Evolutionary conservation across 2,797 vertebrate genomes (phyloP).

Genomic region (Enteromius viviparus): DNA sequence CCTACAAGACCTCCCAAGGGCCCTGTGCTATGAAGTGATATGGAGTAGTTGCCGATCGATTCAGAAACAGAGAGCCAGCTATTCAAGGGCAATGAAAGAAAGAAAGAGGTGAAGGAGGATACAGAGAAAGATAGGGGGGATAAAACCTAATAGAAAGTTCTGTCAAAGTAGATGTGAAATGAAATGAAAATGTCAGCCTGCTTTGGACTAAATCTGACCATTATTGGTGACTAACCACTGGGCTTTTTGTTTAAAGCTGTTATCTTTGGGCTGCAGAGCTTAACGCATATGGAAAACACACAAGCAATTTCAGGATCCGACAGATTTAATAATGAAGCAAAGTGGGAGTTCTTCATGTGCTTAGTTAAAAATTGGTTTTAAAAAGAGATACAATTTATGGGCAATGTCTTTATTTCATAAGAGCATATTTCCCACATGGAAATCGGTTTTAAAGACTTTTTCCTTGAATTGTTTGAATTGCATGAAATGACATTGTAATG

Average conservation of each 20-base stretch:
- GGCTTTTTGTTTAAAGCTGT: slow-evolving; percentile 41
- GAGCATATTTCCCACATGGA: slow-evolving; percentile 20
- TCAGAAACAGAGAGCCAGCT: slow-evolving; percentile 28
- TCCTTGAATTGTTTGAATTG: not conserved
- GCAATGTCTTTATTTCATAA: slow-evolving; percentile 15
- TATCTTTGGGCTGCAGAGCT: slow-evolving; percentile 39
- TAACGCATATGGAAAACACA: slow-evolving; percentile 27
- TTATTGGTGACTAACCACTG: slow-evolving; percentile 39
- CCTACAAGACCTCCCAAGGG: slow-evolving; percentile 53
- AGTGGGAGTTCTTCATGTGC: slow-evolving; percentile 11
- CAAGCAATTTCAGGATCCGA: slow-evolving; percentile 18
- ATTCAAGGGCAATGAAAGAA: slow-evolving; percentile 39
- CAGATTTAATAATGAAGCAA: slow-evolving; percentile 45
- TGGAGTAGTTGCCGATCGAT: slow-evolving; percentile 53
- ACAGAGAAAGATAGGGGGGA: slow-evolving; percentile 18
- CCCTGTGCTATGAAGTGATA: slow-evolving; percentile 56
- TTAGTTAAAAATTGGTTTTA: slow-evolving; percentile 8
- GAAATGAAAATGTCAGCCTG: slow-evolving; percentile 25
- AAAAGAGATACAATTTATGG: not conserved
- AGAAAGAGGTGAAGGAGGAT: slow-evolving; percentile 9
- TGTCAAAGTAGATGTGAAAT: slow-evolving; percentile 27
- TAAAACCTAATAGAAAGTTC: slow-evolving; percentile 29
- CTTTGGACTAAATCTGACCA: slow-evolving; percentile 27
- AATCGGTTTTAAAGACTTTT: not conserved
- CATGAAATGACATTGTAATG: too few species aligned